Conservation (phyloP, 2,797 vertebrate genomes). For the Coccyzus lansbergi region DNA sequence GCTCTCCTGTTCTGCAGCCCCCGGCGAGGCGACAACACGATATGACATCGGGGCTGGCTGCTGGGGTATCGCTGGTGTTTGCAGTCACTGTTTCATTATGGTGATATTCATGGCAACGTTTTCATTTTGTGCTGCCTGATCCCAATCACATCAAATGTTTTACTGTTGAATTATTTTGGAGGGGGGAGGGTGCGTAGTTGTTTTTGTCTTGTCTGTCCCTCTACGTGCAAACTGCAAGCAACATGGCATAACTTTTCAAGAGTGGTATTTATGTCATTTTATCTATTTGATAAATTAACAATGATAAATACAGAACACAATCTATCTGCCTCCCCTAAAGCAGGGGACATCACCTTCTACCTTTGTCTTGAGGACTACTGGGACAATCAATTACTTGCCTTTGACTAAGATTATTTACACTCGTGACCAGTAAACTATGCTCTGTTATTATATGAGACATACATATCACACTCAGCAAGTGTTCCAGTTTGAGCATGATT, state of each 20-base stretch:
- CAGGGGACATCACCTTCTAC: not conserved
- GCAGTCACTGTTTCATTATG: not conserved
- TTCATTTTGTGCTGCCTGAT: not conserved
- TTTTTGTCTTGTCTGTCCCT: not conserved
- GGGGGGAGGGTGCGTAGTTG: rapidly evolving
- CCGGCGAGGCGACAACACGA: not conserved
- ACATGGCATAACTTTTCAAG: not conserved
- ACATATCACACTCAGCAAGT: not conserved
- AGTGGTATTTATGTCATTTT: not conserved
- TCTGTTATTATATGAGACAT: not conserved
- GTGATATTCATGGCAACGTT: not conserved
- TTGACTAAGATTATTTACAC: not conserved
- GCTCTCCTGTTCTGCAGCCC: not conserved
- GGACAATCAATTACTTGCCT: not conserved
- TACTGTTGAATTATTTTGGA: not conserved
- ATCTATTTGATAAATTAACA: not conserved
- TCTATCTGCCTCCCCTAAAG: not conserved
- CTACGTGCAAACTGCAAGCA: not conserved
- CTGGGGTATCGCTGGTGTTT: not conserved
- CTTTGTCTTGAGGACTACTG: not conserved
- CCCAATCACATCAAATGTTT: not conserved
- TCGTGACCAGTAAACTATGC: not conserved
- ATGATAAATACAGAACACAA: not conserved
- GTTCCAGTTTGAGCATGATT: not conserved
- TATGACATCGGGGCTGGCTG: rapidly evolving